phyloP scores from a whole-genome alignment of 2,113 vertebrate genomes.

The Coreoperca whiteheadi region DNA sequence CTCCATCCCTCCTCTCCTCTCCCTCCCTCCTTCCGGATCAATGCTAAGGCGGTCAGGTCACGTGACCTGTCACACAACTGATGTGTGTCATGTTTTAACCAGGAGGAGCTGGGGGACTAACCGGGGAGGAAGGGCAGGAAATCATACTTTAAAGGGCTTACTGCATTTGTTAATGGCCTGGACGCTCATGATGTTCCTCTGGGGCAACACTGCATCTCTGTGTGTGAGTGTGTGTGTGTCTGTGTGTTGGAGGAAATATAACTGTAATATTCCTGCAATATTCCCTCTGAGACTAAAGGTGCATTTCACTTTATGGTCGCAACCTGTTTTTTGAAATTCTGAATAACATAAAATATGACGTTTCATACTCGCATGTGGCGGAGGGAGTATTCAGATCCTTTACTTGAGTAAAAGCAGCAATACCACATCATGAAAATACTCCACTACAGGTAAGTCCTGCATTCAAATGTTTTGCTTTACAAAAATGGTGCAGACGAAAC shows the following conservation, averaged over 20 bases:
- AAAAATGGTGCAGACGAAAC: background rate
- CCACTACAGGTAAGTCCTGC: background rate
- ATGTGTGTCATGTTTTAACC: slow-evolving; percentile 80
- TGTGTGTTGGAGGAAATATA: slow-evolving; percentile 9
- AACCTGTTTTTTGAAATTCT: background rate
- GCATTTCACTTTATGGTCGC: background rate
- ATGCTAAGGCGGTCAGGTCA: slow-evolving; percentile 80
- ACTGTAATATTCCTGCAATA: slow-evolving; percentile 13
- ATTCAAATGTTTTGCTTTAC: background rate
- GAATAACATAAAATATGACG: background rate
- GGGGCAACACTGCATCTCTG: background rate
- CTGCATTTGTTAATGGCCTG: slow-evolving; percentile 47
- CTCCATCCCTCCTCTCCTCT: background rate
- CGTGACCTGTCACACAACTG: slow-evolving; percentile 83
- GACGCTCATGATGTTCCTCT: slow-evolving; percentile 14
- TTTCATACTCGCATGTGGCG: background rate
- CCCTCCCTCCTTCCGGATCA: slow-evolving; percentile 74
- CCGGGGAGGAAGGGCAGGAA: slow-evolving; percentile 62
- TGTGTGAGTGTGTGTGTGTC: background rate
- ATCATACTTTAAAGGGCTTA: slow-evolving; percentile 69
- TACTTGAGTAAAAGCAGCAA: too few relatives aligned
- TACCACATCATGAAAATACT: background rate
- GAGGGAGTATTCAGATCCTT: background rate
- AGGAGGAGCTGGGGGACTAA: slow-evolving; percentile 72
- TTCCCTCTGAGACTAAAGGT: slow-evolving; percentile 1